Base-by-base conservation (phyloP, 2,888 invertebrate species). In the Ceratothoa steindachneri region DNA sequence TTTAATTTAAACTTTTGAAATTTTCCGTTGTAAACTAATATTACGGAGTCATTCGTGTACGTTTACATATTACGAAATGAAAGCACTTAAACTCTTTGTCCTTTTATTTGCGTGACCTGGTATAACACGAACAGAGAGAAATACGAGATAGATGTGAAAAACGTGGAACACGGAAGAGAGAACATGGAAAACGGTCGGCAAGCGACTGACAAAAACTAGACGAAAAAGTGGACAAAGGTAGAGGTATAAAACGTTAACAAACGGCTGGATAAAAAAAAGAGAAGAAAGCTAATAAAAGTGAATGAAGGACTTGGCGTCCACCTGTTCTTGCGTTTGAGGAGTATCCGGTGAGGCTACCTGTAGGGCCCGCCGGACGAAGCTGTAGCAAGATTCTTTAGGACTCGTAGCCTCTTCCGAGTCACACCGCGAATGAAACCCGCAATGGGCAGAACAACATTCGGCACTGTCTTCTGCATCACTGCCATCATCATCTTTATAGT, bases 311-410 rank as follows among this genome's bases (percentile, higher is more conserved):
- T n/a, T 60, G 27, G 24, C 60, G 60, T 60, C 60, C 60, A 60
- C 60, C 60, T 60, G 60, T 60, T 60, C 60, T 12, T 60, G 60
- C 24, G 27, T 7, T 60, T n/a, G 60, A 24, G 60, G 30, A 67
- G 30, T 19, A 31, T 67, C 67, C 67, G 67, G 31, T 30, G 76
- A 73, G 72, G 75, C 76, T 83, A 89, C 89, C 85, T 89, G 91
- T 68, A 95, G 88, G 12, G 95, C 95, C 82, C 93, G 88, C 66
- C 95, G 87, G 3, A 95, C 93, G 84, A 95, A 95, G 82, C 94
- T 94, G 85, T 95, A 95, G 84, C 95, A 95, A 2, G 94, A 94
- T 86, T 95, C 95, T 83, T 94, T 94, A 2, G 95, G 95, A 80
- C 93, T 93, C 68, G 93, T 93, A 51, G 94, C 87, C 80, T 93